Percentiles rank a stretch among this genome's conserved stretches.
phyloP scores from a whole-genome alignment of 2,888 invertebrate genomes.

The Microdon myrmicae region DNA sequence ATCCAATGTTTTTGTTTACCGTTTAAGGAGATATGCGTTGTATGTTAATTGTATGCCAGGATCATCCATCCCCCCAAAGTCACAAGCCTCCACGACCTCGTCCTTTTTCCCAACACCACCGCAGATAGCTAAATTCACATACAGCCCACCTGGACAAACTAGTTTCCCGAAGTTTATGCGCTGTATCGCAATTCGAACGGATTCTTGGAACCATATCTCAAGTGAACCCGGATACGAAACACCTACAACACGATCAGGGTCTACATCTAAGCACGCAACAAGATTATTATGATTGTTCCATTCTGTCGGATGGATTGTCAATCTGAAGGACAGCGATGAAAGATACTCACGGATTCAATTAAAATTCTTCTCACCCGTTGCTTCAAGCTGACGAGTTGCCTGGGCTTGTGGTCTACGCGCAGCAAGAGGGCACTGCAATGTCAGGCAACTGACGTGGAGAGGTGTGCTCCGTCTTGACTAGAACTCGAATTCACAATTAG shows the following conservation, averaged over 20 bases:
- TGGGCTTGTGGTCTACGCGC: neutral
- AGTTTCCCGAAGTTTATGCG: no score
- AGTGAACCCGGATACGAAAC: constrained; percentile 38
- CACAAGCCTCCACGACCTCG: no score
- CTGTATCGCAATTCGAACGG: no score
- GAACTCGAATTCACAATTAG: constrained; percentile 40
- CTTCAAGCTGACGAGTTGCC: neutral
- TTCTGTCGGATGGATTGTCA: constrained; percentile 42
- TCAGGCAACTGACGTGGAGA: neutral
- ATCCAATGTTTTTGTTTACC: constrained; percentile 32
- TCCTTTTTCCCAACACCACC: no score
- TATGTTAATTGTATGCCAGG: constrained; percentile 45
- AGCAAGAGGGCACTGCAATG: constrained; percentile 17
- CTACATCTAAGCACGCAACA: constrained; percentile 18
- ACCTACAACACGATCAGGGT: constrained; percentile 30
- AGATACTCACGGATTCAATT: constrained; percentile 48
- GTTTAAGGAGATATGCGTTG: constrained; percentile 40
- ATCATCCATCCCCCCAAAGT: no score
- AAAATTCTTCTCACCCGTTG: constrained; percentile 37
- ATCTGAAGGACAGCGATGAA: constrained; percentile 46
- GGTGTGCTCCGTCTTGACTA: neutral
- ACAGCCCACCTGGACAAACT: neutral
- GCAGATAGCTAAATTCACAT: constrained; percentile 11
- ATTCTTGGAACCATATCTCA: no score
- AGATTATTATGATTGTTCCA: constrained; percentile 44